Percentiles rank a stretch among this genome's conserved stretches.
These are phyloP conservation scores for Semnornis frantzii DNA, from an alignment of 2,113 vertebrate species.

Conservation along the genomic window DNA sequence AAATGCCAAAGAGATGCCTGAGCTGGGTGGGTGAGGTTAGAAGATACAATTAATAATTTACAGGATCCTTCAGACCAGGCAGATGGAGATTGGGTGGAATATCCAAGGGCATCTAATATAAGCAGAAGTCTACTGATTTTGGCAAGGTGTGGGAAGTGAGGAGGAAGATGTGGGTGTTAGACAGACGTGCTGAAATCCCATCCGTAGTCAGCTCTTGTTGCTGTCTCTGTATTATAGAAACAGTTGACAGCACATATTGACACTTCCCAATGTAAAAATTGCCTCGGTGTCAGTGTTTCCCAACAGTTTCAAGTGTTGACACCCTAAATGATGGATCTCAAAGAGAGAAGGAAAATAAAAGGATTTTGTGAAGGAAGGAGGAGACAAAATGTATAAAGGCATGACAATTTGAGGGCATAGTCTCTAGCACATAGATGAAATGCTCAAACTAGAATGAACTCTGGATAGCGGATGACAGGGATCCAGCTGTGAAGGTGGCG, in stretches of 20 bases:
- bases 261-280: slow-evolving; percentile 31
- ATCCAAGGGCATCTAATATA: not conserved
- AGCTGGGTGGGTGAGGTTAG: not conserved
- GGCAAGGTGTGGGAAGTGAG: not conserved
- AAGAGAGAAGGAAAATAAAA: not conserved
- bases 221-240: not conserved
- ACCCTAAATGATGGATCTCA: not conserved
- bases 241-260: slow-evolving; percentile 12
- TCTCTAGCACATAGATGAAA: not conserved
- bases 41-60: not conserved
- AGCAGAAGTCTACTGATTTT: not conserved
- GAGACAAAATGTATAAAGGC: not conserved
- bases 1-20: not conserved
- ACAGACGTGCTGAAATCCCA: slow-evolving; percentile 17
- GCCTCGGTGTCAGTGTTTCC: not conserved
- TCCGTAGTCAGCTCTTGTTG: not conserved
- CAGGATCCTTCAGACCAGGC: not conserved
- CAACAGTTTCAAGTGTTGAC: slow-evolving; percentile 25
- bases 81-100: not conserved
- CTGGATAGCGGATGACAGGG: not conserved
- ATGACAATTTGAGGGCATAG: not conserved
- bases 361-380: not conserved
- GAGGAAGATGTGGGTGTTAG: slow-evolving; percentile 22
- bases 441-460: not conserved
- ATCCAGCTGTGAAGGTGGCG: not conserved